A percentile compares a stretch with the other conserved stretches of the same genome.
Conservation (phyloP, 2,797 vertebrate species). For the Phoxinus dragarum region DNA sequence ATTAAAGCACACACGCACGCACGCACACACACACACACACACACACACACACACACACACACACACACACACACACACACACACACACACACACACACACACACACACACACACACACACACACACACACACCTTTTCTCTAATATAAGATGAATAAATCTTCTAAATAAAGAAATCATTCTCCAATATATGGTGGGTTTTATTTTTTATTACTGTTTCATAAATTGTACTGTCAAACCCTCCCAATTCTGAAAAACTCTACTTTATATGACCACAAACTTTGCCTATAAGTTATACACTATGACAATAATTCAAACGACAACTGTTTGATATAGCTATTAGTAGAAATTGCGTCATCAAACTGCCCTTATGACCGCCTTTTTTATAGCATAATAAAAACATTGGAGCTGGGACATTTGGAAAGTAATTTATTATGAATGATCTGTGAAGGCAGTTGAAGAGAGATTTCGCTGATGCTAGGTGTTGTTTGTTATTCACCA, state of each 20-base stretch:
- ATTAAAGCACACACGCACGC: no score
- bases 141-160: background rate
- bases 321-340: background rate
- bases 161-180: background rate
- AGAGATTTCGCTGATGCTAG: background rate
- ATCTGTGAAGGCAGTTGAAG: background rate
- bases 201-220: background rate
- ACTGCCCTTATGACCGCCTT: background rate
- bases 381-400: background rate
- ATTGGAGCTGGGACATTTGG: background rate
- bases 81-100: no score
- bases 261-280: background rate
- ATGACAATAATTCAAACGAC: background rate
- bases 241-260: background rate
- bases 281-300: background rate
- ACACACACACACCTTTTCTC: background rate
- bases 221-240: no score
- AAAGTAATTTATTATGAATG: background rate
- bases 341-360: background rate
- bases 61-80: no score
- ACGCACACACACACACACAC: no score
- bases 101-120: no score
- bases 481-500: constrained; percentile 15
- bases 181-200: background rate
- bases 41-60: no score